These are phyloP conservation scores for Philereme transversata DNA, from an alignment of 2,888 invertebrate genomes.

Conservation along the genomic window DNA sequence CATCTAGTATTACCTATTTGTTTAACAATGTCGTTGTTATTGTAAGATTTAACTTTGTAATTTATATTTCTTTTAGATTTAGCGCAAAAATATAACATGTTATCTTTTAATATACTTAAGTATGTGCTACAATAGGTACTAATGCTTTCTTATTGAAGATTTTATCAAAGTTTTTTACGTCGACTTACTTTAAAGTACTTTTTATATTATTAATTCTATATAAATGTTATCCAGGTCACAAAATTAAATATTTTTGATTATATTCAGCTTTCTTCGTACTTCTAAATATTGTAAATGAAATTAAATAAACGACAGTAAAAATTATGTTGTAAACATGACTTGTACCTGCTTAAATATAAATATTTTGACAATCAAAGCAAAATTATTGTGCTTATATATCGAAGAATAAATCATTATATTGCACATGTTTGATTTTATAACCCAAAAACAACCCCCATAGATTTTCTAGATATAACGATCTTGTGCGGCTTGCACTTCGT, in stretches of 20 bases:
- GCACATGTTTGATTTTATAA: constrained; percentile 58
- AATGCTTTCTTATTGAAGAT: constrained; percentile 57
- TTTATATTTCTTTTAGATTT: constrained; percentile 54
- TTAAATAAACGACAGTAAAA: constrained; percentile 38
- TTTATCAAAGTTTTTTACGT: constrained; percentile 44
- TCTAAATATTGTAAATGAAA: constrained; percentile 41
- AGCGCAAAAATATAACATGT: constrained; percentile 50
- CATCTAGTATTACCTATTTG: constrained; percentile 58
- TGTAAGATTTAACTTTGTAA: constrained; percentile 57
- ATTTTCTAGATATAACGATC: too few species aligned
- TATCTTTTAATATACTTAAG: constrained; percentile 44
- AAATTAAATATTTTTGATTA: constrained; percentile 47
- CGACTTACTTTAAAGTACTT: constrained; percentile 45
- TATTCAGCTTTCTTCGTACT: constrained; percentile 36
- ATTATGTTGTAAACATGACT: constrained; percentile 79
- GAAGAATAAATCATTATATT: constrained; percentile 81
- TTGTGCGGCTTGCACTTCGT: too few species aligned
- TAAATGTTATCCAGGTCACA: constrained; percentile 50
- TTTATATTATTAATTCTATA: constrained; percentile 39
- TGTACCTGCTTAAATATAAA: constrained; percentile 81
- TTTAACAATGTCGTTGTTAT: constrained; percentile 61
- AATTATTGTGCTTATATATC: constrained; percentile 82
- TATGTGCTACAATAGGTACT: constrained; percentile 43
- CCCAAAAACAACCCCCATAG: background rate
- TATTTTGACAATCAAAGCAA: constrained; percentile 83